These are phyloP conservation scores for Coregonus ussuriensis DNA, from an alignment of 2,797 vertebrate species.

Conservation along the genomic window DNA sequence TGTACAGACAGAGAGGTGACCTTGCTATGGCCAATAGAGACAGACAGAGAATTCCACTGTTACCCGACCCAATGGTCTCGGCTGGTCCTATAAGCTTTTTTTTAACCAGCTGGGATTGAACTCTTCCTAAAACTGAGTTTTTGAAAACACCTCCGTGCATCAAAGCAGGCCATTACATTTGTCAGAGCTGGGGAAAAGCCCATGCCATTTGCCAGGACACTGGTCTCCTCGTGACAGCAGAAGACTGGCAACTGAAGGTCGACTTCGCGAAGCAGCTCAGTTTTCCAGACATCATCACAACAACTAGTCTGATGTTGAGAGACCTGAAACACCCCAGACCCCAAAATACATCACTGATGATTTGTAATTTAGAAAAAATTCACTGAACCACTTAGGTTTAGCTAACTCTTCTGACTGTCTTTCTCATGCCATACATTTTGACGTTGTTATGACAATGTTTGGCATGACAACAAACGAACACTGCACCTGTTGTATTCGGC, in stretches of 20 bases:
- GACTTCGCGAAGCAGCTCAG: background rate
- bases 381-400: too few relatives aligned
- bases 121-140: background rate
- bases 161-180: background rate
- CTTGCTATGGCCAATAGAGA: background rate
- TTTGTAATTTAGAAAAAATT: too few relatives aligned
- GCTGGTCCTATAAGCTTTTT: background rate
- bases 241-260: background rate
- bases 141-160: background rate
- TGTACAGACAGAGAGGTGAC: conserved; percentile 39
- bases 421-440: background rate
- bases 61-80: background rate
- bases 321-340: background rate
- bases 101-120: background rate
- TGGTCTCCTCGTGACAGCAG: background rate
- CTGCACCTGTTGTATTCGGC: too few relatives aligned
- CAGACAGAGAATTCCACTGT: background rate
- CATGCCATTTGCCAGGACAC: background rate
- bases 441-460: too few relatives aligned
- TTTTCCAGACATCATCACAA: background rate
- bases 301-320: background rate
- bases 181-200: background rate
- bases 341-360: too few relatives aligned
- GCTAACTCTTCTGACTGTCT: background rate
- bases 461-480: too few relatives aligned